A percentile compares a stretch with the other conserved stretches of the same genome.
These are phyloP conservation scores for Pogona vitticeps DNA, from an alignment of 2,113 vertebrate genomes.

Conservation along the genomic window DNA sequence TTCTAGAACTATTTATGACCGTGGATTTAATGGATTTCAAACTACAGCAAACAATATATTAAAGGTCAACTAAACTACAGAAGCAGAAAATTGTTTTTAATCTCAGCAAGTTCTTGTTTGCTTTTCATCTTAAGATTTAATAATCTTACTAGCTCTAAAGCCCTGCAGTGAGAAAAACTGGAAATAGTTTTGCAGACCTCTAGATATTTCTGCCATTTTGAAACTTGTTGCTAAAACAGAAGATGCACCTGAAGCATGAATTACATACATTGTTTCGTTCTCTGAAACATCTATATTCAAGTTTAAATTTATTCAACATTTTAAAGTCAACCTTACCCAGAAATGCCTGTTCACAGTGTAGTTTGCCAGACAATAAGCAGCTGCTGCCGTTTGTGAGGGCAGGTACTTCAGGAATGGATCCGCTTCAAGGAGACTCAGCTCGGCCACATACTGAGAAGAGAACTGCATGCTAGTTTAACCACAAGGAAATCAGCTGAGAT, in stretches of 20 bases:
- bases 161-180: neutral
- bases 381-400: conserved; percentile 89
- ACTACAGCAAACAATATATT: neutral
- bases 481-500: neutral
- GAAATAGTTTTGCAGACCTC: neutral
- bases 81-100: neutral
- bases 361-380: conserved; percentile 88
- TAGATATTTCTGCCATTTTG: neutral
- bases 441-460: conserved; percentile 86
- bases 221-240: neutral
- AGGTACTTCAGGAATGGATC: conserved; percentile 86
- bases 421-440: conserved; percentile 88
- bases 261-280: neutral
- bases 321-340: conserved; percentile 79
- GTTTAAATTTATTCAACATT: neutral
- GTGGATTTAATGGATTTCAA: neutral
- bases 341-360: conserved; percentile 83
- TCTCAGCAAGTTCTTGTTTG: neutral
- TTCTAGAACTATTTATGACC: neutral
- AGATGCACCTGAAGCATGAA: neutral
- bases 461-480: neutral
- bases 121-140: too few relatives aligned
- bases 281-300: neutral
- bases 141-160: neutral
- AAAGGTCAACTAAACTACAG: neutral